A percentile compares a stretch with the other conserved stretches of the same genome.
Conservation (phyloP, 2,113 vertebrate genomes). For the Misgurnus anguillicaudatus region DNA sequence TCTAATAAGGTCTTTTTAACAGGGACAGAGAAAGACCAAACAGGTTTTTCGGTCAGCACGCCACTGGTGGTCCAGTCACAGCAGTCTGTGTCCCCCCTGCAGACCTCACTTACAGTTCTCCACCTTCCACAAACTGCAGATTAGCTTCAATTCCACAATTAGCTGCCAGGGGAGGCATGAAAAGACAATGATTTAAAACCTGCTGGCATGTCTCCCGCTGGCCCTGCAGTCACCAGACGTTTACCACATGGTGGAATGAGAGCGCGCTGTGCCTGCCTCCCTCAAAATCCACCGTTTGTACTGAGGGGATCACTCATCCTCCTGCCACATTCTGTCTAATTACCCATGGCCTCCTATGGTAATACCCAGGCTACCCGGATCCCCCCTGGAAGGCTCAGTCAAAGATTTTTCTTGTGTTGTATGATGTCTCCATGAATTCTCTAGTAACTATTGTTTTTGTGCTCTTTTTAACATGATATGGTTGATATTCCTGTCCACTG, state of each 20-base stretch:
- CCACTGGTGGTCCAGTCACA: conserved; percentile 9
- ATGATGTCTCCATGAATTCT: background rate
- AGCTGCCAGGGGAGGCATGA: conserved; percentile 7
- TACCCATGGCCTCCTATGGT: conserved; percentile 13
- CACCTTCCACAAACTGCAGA: conserved; percentile 8
- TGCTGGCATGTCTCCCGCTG: conserved; percentile 31
- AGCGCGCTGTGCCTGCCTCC: background rate
- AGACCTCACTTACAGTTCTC: conserved; percentile 4
- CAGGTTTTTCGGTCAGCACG: background rate
- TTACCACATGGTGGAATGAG: conserved; percentile 37
- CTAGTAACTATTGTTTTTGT: background rate
- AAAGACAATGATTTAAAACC: conserved; percentile 35
- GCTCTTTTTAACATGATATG: background rate
- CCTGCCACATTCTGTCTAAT: conserved; percentile 30
- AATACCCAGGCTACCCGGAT: background rate
- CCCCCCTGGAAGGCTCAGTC: background rate
- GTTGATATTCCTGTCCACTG: background rate
- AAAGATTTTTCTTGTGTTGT: conserved; percentile 1
- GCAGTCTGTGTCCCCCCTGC: conserved; percentile 2
- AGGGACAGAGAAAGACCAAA: background rate
- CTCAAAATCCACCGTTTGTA: background rate
- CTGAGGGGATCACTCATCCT: conserved; percentile 21
- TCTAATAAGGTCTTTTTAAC: background rate
- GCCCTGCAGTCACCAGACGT: conserved; percentile 4
- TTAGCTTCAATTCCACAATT: conserved; percentile 26